Evolutionary conservation across 64 coral and sea anemone species (phyloP).

Genomic region (Porites lutea): DNA sequence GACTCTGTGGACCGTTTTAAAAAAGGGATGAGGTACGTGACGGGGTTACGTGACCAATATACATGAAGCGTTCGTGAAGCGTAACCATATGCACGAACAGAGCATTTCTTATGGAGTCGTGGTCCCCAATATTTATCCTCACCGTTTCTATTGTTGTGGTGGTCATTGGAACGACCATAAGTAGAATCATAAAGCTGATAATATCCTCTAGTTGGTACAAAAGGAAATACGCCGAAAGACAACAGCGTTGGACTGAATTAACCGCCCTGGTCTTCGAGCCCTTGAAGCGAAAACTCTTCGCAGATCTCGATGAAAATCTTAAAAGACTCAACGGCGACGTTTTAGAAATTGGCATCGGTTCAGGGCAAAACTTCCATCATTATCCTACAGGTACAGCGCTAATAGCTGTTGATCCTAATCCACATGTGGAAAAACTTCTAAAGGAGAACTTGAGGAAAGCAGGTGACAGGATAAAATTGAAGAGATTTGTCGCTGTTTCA

Average conservation of each 20-base stretch:
- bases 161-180: neutral
- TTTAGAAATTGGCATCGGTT: conserved; percentile 55
- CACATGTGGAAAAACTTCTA: neutral
- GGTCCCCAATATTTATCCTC: no score
- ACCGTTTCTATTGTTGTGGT: neutral
- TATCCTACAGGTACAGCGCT: conserved; percentile 51
- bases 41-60: no score
- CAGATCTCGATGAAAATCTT: conserved; percentile 3
- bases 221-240: neutral
- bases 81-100: no score
- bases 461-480: neutral
- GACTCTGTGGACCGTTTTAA: no score
- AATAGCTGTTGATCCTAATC: conserved; percentile 46
- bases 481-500: conserved; percentile 27
- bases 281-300: conserved; percentile 33
- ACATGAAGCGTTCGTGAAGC: no score
- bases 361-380: conserved; percentile 52
- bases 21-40: no score
- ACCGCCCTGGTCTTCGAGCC: neutral
- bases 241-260: neutral
- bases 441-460: neutral
- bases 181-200: neutral
- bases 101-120: no score
- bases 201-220: conserved; percentile 24
- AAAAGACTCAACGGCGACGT: conserved; percentile 29